These are phyloP conservation scores for Strix aluco DNA, from an alignment of 2,113 vertebrate species.

Conservation along the genomic window DNA sequence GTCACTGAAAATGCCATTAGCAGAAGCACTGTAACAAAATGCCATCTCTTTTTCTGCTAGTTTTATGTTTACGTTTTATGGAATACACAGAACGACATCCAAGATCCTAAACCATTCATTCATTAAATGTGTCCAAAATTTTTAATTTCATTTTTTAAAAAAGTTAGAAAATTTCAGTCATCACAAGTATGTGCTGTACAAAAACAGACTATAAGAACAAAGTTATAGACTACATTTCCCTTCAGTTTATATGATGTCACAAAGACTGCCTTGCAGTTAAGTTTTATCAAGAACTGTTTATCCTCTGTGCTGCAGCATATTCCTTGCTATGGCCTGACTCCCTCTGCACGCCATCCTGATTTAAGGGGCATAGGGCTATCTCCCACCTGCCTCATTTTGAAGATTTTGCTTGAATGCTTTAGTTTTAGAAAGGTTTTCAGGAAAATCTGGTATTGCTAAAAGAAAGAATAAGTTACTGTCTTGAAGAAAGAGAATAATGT, in stretches of 20 bases:
- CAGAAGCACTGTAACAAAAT: background rate
- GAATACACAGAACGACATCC: background rate
- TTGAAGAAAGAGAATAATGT: background rate
- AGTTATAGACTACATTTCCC: background rate
- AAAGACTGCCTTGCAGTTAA: background rate
- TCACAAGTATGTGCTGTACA: background rate
- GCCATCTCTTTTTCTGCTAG: background rate
- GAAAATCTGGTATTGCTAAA: background rate
- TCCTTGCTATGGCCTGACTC: background rate
- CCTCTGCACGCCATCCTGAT: background rate
- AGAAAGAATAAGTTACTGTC: background rate
- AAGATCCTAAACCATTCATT: background rate
- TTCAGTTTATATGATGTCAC: background rate
- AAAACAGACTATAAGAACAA: background rate
- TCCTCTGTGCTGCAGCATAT: background rate
- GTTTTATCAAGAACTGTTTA: background rate
- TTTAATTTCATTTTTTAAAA: background rate
- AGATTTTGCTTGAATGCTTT: background rate
- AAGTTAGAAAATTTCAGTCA: background rate
- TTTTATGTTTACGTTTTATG: background rate
- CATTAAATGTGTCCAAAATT: background rate
- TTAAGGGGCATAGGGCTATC: fast-evolving
- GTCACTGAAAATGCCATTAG: background rate
- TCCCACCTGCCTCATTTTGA: background rate
- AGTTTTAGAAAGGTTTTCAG: background rate